Percentiles rank a stretch among this genome's conserved stretches.
Conservation (phyloP, 1,140 invertebrate genomes). For the Drosophila bocqueti region DNA sequence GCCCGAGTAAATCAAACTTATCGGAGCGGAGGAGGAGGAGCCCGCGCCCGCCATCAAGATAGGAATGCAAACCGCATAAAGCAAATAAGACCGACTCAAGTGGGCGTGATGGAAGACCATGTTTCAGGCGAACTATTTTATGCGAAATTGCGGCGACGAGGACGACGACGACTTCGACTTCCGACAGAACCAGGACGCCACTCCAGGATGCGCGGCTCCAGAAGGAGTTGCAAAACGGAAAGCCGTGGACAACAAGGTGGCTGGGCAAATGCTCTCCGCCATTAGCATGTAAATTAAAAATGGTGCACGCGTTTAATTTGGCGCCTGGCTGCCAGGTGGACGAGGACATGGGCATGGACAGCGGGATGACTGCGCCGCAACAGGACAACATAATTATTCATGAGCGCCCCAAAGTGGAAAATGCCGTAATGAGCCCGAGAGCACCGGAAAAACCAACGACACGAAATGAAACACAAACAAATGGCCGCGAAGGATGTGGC, state of each 20-base stretch:
- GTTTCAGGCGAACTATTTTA: slow-evolving; percentile 42
- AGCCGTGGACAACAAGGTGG: slow-evolving; percentile 49
- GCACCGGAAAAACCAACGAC: slow-evolving; percentile 58
- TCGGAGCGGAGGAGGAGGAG: slow-evolving; percentile 19
- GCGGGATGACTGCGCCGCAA: slow-evolving; percentile 36
- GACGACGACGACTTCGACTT: slow-evolving; percentile 22
- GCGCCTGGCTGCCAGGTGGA: slow-evolving; percentile 39
- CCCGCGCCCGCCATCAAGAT: slow-evolving; percentile 30
- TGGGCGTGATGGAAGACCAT: slow-evolving; percentile 38
- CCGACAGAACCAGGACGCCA: slow-evolving; percentile 27
- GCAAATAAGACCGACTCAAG: slow-evolving; percentile 42
- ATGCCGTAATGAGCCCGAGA: slow-evolving; percentile 67
- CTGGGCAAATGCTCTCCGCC: slow-evolving; percentile 57
- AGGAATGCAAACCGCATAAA: slow-evolving; percentile 29
- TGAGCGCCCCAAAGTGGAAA: slow-evolving; percentile 70
- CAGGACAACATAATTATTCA: slow-evolving; percentile 72
- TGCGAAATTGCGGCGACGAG: slow-evolving; percentile 19
- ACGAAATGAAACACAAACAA: slow-evolving; percentile 63
- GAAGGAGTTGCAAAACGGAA: slow-evolving; percentile 29
- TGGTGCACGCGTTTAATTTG: slow-evolving; percentile 67
- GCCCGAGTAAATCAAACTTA: slow-evolving; percentile 44
- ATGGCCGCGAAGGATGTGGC: slow-evolving; percentile 23
- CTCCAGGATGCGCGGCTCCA: slow-evolving; percentile 5
- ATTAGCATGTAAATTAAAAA: slow-evolving; percentile 76
- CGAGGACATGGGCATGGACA: slow-evolving; percentile 15